phyloP scores from a whole-genome alignment of 2,113 vertebrate genomes.

The Ovibos moschatus region DNA sequence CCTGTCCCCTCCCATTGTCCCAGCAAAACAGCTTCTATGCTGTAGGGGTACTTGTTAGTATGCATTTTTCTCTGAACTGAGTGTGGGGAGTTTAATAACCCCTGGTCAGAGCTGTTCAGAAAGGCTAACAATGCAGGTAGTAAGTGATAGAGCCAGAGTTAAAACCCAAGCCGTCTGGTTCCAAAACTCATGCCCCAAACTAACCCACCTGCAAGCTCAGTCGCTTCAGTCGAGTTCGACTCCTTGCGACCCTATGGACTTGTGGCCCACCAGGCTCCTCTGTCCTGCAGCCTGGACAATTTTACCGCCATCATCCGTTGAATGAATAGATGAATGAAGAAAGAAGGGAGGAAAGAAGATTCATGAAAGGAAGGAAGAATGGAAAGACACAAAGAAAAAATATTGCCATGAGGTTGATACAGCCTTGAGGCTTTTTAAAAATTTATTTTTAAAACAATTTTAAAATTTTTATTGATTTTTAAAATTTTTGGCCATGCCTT shows the following conservation, averaged over 20 bases:
- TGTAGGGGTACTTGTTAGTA: neutral
- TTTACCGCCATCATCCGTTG: neutral
- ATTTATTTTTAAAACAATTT: neutral
- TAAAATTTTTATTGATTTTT: neutral
- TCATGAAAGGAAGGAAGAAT: neutral
- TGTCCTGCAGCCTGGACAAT: neutral
- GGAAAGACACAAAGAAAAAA: neutral
- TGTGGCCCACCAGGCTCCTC: neutral
- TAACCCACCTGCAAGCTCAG: neutral
- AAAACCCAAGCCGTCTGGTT: neutral
- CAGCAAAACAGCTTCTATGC: neutral
- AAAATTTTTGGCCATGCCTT: neutral
- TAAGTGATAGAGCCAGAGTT: neutral
- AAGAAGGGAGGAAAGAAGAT: neutral
- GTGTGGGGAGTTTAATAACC: neutral
- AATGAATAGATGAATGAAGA: neutral
- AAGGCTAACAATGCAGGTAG: neutral
- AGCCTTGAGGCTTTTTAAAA: neutral
- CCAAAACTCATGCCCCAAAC: neutral
- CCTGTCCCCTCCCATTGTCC: neutral
- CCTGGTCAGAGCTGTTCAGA: neutral
- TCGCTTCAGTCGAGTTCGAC: fast-evolving
- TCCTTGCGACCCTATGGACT: neutral
- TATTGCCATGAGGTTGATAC: neutral
- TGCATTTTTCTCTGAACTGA: neutral